Evolutionary conservation across 2,797 vertebrate genomes (phyloP).

Genomic region (Phataginus tricuspis): DNA sequence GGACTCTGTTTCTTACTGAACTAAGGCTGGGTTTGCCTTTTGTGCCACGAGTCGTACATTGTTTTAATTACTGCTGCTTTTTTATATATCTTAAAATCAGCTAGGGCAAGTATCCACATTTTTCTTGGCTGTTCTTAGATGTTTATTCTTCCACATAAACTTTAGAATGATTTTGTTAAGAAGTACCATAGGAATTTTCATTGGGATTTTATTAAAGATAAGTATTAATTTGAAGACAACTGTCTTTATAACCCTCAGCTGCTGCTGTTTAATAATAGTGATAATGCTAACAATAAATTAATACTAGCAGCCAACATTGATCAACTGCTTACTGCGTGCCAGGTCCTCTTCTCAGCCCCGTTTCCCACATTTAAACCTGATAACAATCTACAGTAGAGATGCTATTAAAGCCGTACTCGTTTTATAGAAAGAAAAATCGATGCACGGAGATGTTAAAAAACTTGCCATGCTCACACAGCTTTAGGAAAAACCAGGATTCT

Average conservation of each 20-base stretch:
- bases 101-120: constrained; percentile 60
- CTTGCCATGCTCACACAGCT: background rate
- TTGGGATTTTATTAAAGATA: constrained; percentile 37
- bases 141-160: constrained; percentile 69
- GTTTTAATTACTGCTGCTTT: constrained; percentile 30
- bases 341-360: background rate
- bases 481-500: background rate
- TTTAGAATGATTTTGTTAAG: constrained; percentile 63
- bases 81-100: constrained; percentile 28
- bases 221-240: constrained; percentile 48
- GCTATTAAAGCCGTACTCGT: background rate
- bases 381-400: background rate
- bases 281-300: background rate
- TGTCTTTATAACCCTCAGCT: background rate
- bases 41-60: constrained; percentile 9
- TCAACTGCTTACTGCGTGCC: background rate
- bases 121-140: constrained; percentile 64
- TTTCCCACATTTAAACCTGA: background rate
- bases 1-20: background rate
- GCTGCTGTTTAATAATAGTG: background rate
- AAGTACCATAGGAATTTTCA: constrained; percentile 14
- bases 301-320: background rate
- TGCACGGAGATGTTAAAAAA: background rate
- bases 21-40: background rate
- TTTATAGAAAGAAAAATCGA: constrained; percentile 6